Base-by-base conservation (phyloP, 2,888 invertebrate species). In the Latheticus oryzae region DNA sequence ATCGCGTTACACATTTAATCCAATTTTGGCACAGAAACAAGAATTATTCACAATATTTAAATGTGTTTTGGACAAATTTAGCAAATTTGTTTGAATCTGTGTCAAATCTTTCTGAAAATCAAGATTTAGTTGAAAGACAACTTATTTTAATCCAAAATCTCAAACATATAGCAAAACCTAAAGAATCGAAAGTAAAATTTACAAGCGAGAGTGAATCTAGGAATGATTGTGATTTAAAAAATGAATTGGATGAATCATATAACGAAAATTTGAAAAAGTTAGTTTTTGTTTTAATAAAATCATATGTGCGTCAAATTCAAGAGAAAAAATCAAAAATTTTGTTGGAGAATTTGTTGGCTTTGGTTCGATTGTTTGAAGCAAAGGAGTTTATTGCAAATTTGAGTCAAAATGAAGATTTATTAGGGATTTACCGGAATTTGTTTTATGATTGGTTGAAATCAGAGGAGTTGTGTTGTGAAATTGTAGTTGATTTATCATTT, bases 401-500 rank as follows among this genome's bases (percentile, higher is more conserved):
- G 9, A 78, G 82, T 72, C 16, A 69, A 55, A 13, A 73, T 59
- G 60, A 65, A 16, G 53, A 69, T 59, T 58, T 73, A 26, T 58
- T 71, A 9, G 61, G 68, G 42, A 65, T 78, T 58, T 74, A 71
- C 38, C 52, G 64, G 21, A 64, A 71, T 40, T 56, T 74, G 13
- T 64, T 76, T 15, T 72, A 74, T 12, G 65, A 62, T 0, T 86
- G 87, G 85, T 74, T 88, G 42, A 64, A 76, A 0, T 78, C 79
- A 0, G 81, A 82, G 38, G 73, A 79, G 0, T 81, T 83, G 64
- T 78, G 83, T 11, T 81, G 82, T 24, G 82, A 82, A 60, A 72
- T 81, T 19, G 77, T 87, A 1, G 78, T 88, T 1, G 85, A 87
- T 67, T 77, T 90, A 5, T 78, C 86, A 35, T 89, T 91, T 73